Evolutionary conservation across 2,113 vertebrate species (phyloP).

Genomic region (Cavia porcellus): DNA sequence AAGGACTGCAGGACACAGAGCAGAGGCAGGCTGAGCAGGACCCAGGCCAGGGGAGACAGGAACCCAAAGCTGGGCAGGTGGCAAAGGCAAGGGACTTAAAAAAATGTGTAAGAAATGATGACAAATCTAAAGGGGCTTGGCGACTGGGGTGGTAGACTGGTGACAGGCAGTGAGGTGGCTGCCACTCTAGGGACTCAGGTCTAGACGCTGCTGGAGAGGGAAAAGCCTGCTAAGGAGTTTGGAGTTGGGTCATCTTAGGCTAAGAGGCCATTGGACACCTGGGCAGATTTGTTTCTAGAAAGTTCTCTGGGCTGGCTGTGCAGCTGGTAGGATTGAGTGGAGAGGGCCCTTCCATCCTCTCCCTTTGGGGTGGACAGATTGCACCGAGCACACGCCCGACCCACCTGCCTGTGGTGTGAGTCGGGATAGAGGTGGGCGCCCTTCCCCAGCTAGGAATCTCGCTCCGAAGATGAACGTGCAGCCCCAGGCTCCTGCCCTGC

Average conservation of each 20-base stretch:
- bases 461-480: background rate
- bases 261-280: background rate
- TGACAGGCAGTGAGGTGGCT: background rate
- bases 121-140: background rate
- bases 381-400: rapidly evolving
- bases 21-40: background rate
- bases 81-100: background rate
- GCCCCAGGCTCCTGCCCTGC: rapidly evolving
- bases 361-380: background rate
- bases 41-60: background rate
- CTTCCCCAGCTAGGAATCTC: background rate
- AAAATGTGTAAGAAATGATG: background rate
- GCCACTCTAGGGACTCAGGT: background rate
- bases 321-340: background rate
- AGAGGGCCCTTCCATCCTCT: background rate
- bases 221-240: background rate
- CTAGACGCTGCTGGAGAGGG: background rate
- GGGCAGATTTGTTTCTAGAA: background rate
- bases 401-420: background rate
- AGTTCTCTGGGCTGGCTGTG: background rate
- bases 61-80: background rate
- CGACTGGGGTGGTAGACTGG: rapidly evolving
- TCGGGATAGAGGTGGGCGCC: too few species aligned
- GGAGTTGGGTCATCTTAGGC: background rate
- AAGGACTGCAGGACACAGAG: background rate